A percentile compares a stretch with the other conserved stretches of the same genome.
phyloP scores from a whole-genome alignment of 2,888 invertebrate species.

The Apoda limacodes region DNA sequence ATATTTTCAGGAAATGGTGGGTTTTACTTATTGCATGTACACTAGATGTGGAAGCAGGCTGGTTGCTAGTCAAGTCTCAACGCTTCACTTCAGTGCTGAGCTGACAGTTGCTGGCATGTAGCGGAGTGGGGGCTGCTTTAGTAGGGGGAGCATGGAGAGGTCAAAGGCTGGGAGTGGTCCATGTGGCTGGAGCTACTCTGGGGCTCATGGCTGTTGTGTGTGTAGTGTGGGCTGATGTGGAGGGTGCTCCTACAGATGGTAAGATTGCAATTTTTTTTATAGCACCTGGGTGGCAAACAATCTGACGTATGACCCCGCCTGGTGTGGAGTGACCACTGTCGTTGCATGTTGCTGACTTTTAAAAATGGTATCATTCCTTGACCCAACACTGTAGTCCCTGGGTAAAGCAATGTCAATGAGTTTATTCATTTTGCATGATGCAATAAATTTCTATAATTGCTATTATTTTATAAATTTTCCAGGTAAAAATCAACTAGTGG shows the following conservation, averaged over 20 bases:
- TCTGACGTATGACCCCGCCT: too few species aligned
- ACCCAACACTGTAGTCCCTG: too few species aligned
- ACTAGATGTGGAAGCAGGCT: conserved; percentile 89
- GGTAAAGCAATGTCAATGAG: too few species aligned
- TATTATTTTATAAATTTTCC: conserved; percentile 34
- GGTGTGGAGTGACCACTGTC: too few species aligned
- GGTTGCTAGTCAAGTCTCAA: conserved; percentile 84
- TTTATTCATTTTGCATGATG: too few species aligned
- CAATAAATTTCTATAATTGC: too few species aligned
- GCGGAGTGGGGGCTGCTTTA: conserved; percentile 85
- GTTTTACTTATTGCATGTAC: conserved; percentile 81
- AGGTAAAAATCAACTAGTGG: conserved; percentile 84
- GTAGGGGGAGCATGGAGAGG: conserved; percentile 83
- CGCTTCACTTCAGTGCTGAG: conserved; percentile 59
- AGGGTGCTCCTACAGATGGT: conserved; percentile 76
- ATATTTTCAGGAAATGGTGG: conserved; percentile 71
- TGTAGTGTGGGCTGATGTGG: conserved; percentile 85
- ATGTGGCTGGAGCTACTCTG: conserved; percentile 82
- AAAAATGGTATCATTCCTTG: too few species aligned
- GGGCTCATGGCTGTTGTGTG: conserved; percentile 86
- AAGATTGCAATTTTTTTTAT: too few species aligned
- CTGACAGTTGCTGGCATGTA: conserved; percentile 86
- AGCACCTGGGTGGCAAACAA: too few species aligned
- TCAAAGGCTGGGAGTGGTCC: conserved; percentile 79
- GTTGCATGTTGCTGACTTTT: too few species aligned